Conservation (phyloP, 2,113 vertebrate species). For the Macaca nemestrina region DNA sequence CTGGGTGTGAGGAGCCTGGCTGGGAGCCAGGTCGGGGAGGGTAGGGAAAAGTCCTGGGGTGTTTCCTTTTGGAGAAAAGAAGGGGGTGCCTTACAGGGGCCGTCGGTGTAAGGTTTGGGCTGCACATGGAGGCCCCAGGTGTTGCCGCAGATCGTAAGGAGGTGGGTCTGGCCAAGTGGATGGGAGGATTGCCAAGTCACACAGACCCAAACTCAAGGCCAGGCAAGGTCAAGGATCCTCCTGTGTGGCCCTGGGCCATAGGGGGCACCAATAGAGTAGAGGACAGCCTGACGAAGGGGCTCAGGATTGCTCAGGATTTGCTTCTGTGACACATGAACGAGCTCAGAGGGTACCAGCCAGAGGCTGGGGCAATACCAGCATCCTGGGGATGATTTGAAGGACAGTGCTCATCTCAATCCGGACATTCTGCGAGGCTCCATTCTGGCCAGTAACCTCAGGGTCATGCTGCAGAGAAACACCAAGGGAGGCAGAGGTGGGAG, state of each 20-base stretch:
- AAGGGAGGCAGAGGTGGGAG: no score
- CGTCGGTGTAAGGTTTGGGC: neutral
- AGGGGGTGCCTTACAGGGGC: neutral
- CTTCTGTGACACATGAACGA: neutral
- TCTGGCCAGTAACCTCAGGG: neutral
- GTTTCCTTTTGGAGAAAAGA: neutral
- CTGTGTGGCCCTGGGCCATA: neutral
- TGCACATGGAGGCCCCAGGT: neutral
- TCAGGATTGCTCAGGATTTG: neutral
- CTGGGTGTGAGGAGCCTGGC: neutral
- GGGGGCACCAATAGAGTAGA: neutral
- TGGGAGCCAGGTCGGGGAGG: neutral
- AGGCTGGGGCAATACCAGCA: neutral
- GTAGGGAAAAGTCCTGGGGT: neutral
- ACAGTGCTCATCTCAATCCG: no score
- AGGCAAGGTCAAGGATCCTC: neutral
- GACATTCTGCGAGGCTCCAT: no score
- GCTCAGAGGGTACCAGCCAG: neutral
- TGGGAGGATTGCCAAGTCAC: neutral
- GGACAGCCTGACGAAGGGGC: no score
- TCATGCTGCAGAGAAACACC: neutral
- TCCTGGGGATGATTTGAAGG: neutral
- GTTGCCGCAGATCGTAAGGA: neutral
- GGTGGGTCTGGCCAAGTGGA: neutral
- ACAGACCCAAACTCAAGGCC: neutral